Base-by-base conservation (phyloP, 1,140 invertebrate genomes). In the Tigriopus japonicus region DNA sequence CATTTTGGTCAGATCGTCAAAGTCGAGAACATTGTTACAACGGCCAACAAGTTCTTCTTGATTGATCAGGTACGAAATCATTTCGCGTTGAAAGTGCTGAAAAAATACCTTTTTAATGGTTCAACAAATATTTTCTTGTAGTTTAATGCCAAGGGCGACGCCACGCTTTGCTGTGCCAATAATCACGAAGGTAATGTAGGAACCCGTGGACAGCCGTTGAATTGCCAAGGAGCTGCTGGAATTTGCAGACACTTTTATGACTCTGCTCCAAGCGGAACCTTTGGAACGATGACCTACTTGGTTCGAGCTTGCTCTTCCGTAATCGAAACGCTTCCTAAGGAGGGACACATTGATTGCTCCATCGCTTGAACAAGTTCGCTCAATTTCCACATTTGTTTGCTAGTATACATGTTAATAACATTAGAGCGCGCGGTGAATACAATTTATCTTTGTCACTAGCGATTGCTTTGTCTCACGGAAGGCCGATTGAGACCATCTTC, bases 201-300 rank as follows among this genome's bases (percentile, higher is more conserved):
- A 15, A 72, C 87, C 2, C 96, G 92, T 69, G 86, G 86, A 41
- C 28, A 35, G 9, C 28, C 28, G 3, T 35, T 35, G 28, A 9
- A 5, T 35, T 35, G 28, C 28, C 28, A 35, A 35, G 92, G 92
- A 41, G 87, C 90, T 42, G 89, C 86, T 0, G 88, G 85, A 62
- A 89, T 98, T 62, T 98, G 94, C 72, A 86, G 90, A 72, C 89
- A 95, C 73, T 87, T 98, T 68, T 98, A 97, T 71, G 95, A 98
- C 71, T 89, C 85, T 70, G 94, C 95, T 17, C 95, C 95, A 6
- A 95, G 90, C 71, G 95, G 95, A 45, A 84, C 83, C 68, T 97
- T 81, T 73, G 95, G 95, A 59, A 97, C 94, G 15, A 96, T 97
- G 88, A 94, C 91, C 0, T 98, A 98, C 68, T 80, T 98, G 66